Percentiles rank a stretch among this genome's conserved stretches.
phyloP scores from a whole-genome alignment of 2,888 invertebrate species.

The Melanargia galathea region DNA sequence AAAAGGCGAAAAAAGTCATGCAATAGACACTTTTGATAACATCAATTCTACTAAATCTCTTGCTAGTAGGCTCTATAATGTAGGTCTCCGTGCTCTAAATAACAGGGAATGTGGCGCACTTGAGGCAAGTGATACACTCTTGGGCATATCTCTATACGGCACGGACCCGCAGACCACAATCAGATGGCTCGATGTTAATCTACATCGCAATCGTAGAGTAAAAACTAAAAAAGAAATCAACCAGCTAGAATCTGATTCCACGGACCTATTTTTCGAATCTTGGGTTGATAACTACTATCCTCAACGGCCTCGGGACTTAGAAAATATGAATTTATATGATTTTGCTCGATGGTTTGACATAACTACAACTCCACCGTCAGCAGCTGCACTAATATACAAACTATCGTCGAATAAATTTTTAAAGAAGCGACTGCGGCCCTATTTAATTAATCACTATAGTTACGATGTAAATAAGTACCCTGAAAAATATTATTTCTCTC shows the following conservation, averaged over 20 bases:
- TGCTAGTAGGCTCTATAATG: constrained; percentile 32
- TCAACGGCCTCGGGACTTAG: not conserved
- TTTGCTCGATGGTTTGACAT: not conserved
- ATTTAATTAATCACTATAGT: constrained; percentile 34
- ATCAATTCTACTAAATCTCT: constrained; percentile 48
- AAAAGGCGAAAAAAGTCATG: constrained; percentile 48
- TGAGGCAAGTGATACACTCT: not conserved
- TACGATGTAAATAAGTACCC: not conserved
- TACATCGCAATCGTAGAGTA: constrained; percentile 37
- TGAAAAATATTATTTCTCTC: not conserved
- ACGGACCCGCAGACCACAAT: constrained; percentile 51
- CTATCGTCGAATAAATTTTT: constrained; percentile 4
- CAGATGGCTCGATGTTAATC: constrained; percentile 49
- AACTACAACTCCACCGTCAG: not conserved
- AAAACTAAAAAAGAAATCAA: constrained; percentile 7
- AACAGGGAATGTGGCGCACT: not conserved
- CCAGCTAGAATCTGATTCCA: not conserved
- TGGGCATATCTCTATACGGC: constrained; percentile 39
- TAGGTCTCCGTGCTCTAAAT: not conserved
- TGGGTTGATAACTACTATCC: not conserved
- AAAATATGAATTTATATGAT: not conserved
- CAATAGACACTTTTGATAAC: constrained; percentile 35
- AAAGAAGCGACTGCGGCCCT: constrained; percentile 4
- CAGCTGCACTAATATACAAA: not conserved
- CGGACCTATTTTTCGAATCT: not conserved